phyloP scores from a whole-genome alignment of 2,888 invertebrate species.

The Cynaeus angustus region DNA sequence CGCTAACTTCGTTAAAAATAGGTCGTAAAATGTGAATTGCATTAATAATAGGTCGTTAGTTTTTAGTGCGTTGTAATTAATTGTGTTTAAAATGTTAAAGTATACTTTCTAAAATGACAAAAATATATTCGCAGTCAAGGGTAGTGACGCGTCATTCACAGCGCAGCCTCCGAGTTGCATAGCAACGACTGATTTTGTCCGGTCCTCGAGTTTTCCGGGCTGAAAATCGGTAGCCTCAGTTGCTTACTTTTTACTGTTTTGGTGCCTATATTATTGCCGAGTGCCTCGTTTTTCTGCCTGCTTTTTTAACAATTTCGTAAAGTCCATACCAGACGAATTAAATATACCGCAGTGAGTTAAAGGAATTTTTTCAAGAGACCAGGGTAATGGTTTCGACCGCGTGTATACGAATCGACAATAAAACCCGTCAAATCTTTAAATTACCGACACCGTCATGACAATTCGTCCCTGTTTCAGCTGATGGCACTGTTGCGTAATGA shows the following conservation, averaged over 20 bases:
- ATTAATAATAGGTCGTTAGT: too few relatives aligned
- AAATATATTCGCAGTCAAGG: background rate
- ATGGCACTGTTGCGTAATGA: background rate
- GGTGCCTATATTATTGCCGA: constrained; percentile 53
- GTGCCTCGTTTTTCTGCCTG: constrained; percentile 16
- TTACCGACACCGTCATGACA: background rate
- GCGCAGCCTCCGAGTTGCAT: constrained; percentile 58
- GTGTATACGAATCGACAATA: constrained; percentile 45
- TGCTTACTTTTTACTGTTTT: constrained; percentile 57
- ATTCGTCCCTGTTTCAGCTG: background rate
- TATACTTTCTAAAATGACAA: background rate
- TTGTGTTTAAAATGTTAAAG: background rate
- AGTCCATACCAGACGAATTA: too few relatives aligned
- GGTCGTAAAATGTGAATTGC: too few relatives aligned
- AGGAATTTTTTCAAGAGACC: background rate
- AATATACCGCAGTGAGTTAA: too few relatives aligned
- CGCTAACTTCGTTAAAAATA: too few relatives aligned
- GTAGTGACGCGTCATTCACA: background rate
- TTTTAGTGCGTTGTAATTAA: too few relatives aligned
- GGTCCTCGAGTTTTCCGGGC: constrained; percentile 35
- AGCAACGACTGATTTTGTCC: constrained; percentile 56
- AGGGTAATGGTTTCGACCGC: constrained; percentile 1
- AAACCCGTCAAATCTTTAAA: background rate
- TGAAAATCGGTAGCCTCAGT: constrained; percentile 53
- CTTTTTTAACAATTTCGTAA: background rate